Conservation (phyloP, 2,113 vertebrate genomes). For the Oreotrochilus melanogaster region DNA sequence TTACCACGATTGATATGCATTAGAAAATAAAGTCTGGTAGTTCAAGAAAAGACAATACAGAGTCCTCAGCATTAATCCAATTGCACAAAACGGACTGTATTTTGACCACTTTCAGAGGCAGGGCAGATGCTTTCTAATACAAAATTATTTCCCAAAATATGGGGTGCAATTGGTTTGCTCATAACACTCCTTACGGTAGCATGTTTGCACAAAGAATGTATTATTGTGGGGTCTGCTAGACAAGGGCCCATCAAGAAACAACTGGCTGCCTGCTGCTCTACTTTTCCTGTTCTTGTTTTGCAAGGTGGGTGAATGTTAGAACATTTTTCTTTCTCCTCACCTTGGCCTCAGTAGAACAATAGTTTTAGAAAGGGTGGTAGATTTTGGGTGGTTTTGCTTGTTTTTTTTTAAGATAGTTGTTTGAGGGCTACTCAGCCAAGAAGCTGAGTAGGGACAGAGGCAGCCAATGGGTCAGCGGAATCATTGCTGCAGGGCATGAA, state of each 20-base stretch:
- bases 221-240: constrained; percentile 8
- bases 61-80: neutral
- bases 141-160: neutral
- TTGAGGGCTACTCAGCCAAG: constrained; percentile 11
- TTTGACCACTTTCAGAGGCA: neutral
- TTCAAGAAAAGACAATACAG: neutral
- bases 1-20: fast-evolving
- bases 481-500: constrained; percentile 58
- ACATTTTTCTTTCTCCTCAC: neutral
- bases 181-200: neutral
- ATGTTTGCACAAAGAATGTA: neutral
- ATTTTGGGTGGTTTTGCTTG: neutral
- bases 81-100: neutral
- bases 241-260: constrained; percentile 11
- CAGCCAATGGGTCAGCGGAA: neutral
- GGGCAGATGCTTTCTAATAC: neutral
- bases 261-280: neutral
- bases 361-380: neutral
- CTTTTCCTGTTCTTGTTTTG: constrained; percentile 46
- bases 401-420: neutral
- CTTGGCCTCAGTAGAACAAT: constrained; percentile 26
- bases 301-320: neutral
- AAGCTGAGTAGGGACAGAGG: constrained; percentile 35
- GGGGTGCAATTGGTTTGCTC: neutral
- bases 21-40: neutral